Evolutionary conservation across 2,113 vertebrate genomes (phyloP).

Genomic region (Brachyhypopomus gauderio): DNA sequence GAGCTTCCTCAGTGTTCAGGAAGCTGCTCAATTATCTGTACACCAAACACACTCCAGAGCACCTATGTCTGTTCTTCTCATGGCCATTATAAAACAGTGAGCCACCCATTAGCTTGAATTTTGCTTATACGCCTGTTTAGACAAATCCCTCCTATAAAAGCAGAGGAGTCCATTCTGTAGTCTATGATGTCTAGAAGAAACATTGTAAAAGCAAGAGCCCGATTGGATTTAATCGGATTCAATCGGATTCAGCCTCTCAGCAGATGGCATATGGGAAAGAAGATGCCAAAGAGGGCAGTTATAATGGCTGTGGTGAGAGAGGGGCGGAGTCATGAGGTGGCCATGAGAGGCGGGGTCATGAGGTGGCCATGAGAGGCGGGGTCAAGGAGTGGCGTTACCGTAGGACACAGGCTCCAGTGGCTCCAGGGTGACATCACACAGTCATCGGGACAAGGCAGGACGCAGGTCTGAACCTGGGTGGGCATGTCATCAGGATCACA

Average conservation of each 20-base stretch:
- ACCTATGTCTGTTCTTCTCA: background rate
- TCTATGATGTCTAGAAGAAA: too few species aligned
- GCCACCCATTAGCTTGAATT: background rate
- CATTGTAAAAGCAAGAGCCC: too few species aligned
- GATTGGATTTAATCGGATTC: too few species aligned
- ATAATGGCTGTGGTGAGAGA: background rate
- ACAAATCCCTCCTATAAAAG: background rate
- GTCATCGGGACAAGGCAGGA: constrained; percentile 83
- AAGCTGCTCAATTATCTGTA: background rate
- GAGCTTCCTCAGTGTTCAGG: too few species aligned
- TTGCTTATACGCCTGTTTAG: background rate
- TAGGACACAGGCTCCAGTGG: constrained; percentile 85
- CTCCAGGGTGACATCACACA: constrained; percentile 90
- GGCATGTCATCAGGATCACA: constrained; percentile 84
- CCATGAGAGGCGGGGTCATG: background rate
- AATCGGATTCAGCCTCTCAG: too few species aligned
- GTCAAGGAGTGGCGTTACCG: constrained; percentile 71
- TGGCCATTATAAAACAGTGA: background rate
- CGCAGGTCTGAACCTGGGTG: constrained; percentile 78
- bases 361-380: background rate
- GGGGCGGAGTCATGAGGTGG: background rate
- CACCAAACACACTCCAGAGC: background rate
- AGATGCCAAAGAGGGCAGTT: too few species aligned
- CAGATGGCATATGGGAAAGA: too few species aligned
- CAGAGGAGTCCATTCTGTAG: too few species aligned